These are phyloP conservation scores for Hyposmocoma kahamanoa DNA, from an alignment of 1,140 invertebrate species.

Conservation along the genomic window DNA sequence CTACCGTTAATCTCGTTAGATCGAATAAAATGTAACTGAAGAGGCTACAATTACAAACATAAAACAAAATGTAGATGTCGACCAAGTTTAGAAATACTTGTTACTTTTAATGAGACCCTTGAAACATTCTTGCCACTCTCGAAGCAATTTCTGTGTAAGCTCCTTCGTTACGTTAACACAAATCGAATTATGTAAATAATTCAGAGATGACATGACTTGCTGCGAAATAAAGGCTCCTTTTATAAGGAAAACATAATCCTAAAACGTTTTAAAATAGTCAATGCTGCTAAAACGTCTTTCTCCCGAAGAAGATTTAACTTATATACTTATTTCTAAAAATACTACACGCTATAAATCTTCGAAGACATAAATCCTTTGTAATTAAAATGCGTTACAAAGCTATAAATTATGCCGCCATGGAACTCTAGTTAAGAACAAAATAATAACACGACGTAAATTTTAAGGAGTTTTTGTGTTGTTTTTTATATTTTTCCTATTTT, in stretches of 20 bases:
- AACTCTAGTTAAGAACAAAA: neutral
- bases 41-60: too few relatives aligned
- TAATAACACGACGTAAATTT: neutral
- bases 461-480: too few relatives aligned
- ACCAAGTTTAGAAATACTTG: neutral
- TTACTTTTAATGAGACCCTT: constrained; percentile 11
- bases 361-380: constrained; percentile 24
- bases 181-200: constrained; percentile 13
- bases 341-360: constrained; percentile 17
- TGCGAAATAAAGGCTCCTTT: too few relatives aligned
- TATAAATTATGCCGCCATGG: constrained; percentile 20
- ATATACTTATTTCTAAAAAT: neutral
- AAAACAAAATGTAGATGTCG: too few relatives aligned
- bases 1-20: too few relatives aligned
- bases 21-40: too few relatives aligned
- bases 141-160: constrained; percentile 5
- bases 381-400: constrained; percentile 29
- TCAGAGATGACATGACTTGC: constrained; percentile 8
- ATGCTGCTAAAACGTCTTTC: too few relatives aligned
- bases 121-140: constrained; percentile 6
- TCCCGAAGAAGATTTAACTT: constrained; percentile 9
- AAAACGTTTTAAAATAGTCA: too few relatives aligned
- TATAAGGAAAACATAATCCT: too few relatives aligned
- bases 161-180: constrained; percentile 4
- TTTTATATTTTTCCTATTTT: neutral